These are phyloP conservation scores for Drosophila ambigua DNA, from an alignment of 1,140 invertebrate genomes.

Conservation along the genomic window DNA sequence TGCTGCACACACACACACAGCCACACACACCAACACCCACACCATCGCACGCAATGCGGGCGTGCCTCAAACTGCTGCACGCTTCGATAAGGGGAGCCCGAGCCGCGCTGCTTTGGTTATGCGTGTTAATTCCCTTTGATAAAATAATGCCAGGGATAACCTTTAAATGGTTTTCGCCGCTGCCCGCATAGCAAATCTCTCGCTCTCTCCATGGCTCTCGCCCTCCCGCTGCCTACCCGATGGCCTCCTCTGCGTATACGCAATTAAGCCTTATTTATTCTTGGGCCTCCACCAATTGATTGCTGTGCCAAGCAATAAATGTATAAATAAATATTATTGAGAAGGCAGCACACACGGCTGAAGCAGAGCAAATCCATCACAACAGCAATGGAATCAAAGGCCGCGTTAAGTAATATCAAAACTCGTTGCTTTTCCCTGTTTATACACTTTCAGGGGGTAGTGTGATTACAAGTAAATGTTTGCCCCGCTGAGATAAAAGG, in stretches of 20 bases:
- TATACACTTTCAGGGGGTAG: no score
- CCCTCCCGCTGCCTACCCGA: background rate
- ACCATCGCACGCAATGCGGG: conserved; percentile 65
- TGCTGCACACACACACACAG: conserved; percentile 44
- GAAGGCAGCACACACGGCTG: conserved; percentile 23
- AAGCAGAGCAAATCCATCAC: conserved; percentile 56
- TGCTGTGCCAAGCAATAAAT: conserved; percentile 76
- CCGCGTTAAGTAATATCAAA: conserved; percentile 62
- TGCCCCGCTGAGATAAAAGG: no score
- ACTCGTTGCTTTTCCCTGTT: conserved; percentile 1
- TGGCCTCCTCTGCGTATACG: conserved; percentile 25
- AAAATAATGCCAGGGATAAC: conserved; percentile 80
- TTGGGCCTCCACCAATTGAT: conserved; percentile 65
- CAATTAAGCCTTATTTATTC: conserved; percentile 82
- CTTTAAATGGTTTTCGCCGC: conserved; percentile 71
- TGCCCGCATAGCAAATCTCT: conserved; percentile 63
- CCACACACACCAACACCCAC: background rate
- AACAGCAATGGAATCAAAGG: conserved; percentile 63
- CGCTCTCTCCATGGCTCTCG: background rate
- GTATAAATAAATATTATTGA: conserved; percentile 80
- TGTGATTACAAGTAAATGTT: no score
- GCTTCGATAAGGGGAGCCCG: conserved; percentile 55
- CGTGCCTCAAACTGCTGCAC: conserved; percentile 74
- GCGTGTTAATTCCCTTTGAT: conserved; percentile 82
- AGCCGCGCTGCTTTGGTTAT: conserved; percentile 58